Evolutionary conservation across 2,888 invertebrate species (phyloP), one percentile per base, ranked within the genome.

Genomic region (Theodoxus fluviatilis): DNA sequence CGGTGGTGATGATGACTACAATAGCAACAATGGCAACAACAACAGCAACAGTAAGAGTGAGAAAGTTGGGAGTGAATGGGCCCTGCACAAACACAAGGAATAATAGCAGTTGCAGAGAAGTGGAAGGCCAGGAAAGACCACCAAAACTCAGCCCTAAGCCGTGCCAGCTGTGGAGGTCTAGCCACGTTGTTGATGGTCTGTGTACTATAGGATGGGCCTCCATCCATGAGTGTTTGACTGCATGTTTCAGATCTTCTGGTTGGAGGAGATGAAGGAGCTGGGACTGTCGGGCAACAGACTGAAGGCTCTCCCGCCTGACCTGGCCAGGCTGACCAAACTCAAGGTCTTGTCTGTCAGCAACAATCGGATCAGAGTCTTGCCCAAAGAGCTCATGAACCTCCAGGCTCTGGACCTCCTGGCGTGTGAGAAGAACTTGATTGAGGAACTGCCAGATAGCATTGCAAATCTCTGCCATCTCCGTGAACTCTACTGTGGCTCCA

Each of bases 401-500:
- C 80, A 81, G 66, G 78, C 83, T 7, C 70, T 84, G 1, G 70
- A n/a, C 9, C 31, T 25, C 12, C 22, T 55, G 15, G 43, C 15
- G 9, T 15, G 79, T 15, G 83, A 84, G 66, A 81, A 81, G 59
- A 86, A 86, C 68, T 57, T 69, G 38, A 73, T 86, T 2, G 72
- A 73, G 59, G 68, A 64, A n/a, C 71, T 86, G 35, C 83, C 84
- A 4, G 74, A 73, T 15, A 72, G 78, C 35, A 81, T 85, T 61
- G 83, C 83, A 4, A 81, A 82, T 35, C 70, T 85, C 40, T 79
- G 74, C 57, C 72, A 77, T n/a, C 79, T 85, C 49, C 76, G 77
- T 59, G 85, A 85, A 70, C 55, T 85, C 2, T 82, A 84, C 72
- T 73, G 84, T 12, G 82, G 83, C 9, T 78, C 77, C 47, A 86